Conservation (phyloP, 2,888 invertebrate species). For the Neoaliturus tenellus region DNA sequence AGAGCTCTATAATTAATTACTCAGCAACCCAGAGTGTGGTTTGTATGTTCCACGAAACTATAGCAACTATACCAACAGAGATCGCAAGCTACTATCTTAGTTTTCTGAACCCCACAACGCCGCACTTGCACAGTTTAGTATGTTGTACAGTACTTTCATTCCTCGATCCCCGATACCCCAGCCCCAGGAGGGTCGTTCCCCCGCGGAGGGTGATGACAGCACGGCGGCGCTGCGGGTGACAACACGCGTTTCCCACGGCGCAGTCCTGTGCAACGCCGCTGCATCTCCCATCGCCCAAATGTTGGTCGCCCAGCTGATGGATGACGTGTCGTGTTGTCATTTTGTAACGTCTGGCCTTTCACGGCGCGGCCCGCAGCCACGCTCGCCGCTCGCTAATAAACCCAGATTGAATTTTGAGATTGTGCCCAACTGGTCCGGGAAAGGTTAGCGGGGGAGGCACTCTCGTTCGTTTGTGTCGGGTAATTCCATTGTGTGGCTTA, state of each 20-base stretch:
- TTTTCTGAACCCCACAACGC: no score
- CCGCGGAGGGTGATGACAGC: no score
- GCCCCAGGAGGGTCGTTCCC: no score
- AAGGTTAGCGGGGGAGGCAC: background rate
- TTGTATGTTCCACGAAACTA: no score
- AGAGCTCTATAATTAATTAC: no score
- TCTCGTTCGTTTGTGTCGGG: background rate
- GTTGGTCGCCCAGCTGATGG: background rate
- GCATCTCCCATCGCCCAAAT: background rate
- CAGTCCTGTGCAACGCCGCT: background rate
- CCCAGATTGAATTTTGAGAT: constrained; percentile 48
- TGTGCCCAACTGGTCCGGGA: constrained; percentile 3
- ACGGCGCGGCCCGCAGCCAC: background rate
- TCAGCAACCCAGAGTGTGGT: no score
- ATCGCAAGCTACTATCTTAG: no score
- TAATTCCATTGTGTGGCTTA: background rate
- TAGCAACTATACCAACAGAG: no score
- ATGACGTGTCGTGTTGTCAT: constrained; percentile 39
- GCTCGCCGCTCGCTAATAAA: constrained; percentile 2
- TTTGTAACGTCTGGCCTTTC: constrained; percentile 40
- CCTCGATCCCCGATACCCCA: no score
- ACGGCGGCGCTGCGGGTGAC: background rate
- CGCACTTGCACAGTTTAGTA: no score
- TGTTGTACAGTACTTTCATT: no score
- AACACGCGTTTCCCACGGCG: background rate